phyloP scores from a whole-genome alignment of 2,113 vertebrate species.

The Turdus rufiventris region DNA sequence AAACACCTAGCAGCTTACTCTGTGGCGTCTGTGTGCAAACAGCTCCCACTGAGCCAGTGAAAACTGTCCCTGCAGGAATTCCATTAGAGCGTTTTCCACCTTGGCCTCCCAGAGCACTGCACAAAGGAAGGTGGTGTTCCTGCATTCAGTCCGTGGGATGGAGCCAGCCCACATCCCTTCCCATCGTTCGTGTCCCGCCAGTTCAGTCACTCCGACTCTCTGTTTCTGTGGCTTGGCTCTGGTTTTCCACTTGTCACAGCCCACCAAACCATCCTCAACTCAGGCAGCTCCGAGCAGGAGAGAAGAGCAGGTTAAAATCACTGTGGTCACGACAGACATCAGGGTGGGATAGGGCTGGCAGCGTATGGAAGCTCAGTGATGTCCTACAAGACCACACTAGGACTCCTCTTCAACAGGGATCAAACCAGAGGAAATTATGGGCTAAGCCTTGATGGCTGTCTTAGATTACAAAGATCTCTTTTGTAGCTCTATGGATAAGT shows the following conservation, averaged over 20 bases:
- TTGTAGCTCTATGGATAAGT: not conserved
- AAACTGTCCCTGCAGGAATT: not conserved
- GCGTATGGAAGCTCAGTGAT: not conserved
- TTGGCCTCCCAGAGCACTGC: not conserved
- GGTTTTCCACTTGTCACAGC: not conserved
- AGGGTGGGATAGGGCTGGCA: not conserved
- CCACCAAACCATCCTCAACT: not conserved
- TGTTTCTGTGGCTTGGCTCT: not conserved
- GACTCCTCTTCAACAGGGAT: not conserved
- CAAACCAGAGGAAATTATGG: not conserved
- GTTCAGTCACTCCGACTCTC: not conserved
- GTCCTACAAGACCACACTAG: not conserved
- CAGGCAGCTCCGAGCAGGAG: rapidly evolving
- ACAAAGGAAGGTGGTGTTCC: not conserved
- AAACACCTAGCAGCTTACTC: constrained; percentile 30
- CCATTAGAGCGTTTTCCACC: not conserved
- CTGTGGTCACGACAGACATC: not conserved
- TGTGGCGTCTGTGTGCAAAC: constrained; percentile 27
- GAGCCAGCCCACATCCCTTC: not conserved
- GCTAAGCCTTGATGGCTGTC: not conserved
- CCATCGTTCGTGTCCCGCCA: not conserved
- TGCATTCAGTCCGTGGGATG: rapidly evolving
- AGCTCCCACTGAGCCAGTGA: constrained; percentile 27
- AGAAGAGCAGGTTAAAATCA: not conserved
- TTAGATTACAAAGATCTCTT: not conserved